Conservation (phyloP, 2,113 vertebrate species). For the Himantopus leucocephalus region DNA sequence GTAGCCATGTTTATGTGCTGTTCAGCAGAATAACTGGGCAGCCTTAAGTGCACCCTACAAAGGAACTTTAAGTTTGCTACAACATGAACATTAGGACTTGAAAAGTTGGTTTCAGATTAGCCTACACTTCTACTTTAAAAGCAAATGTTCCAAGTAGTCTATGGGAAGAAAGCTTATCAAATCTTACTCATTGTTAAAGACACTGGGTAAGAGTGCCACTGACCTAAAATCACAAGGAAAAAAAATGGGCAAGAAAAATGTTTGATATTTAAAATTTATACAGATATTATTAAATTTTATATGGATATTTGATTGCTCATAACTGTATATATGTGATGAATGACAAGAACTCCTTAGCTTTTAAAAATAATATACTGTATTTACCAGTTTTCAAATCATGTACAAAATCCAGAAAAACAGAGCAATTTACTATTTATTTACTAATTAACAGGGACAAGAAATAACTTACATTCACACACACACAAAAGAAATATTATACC, state of each 20-base stretch:
- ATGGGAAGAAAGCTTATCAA: background rate
- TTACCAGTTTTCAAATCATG: background rate
- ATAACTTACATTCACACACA: background rate
- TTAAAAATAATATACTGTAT: background rate
- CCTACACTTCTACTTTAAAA: background rate
- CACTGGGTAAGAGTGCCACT: background rate
- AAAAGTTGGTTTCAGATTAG: background rate
- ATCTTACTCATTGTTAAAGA: background rate
- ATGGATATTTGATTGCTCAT: background rate
- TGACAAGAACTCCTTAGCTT: background rate
- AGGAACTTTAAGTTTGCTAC: background rate
- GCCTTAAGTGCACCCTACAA: background rate
- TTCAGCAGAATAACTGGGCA: background rate
- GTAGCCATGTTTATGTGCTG: background rate
- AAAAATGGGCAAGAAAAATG: background rate
- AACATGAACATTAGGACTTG: background rate
- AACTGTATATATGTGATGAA: background rate
- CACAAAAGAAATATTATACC: background rate
- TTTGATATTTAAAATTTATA: background rate
- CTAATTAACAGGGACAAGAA: background rate
- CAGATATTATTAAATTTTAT: background rate
- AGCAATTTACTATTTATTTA: background rate
- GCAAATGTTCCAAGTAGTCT: background rate
- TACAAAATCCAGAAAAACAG: background rate
- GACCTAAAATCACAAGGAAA: background rate